These are phyloP conservation scores for Mormoops blainvillei DNA, from an alignment of 2,113 vertebrate species.

Conservation along the genomic window DNA sequence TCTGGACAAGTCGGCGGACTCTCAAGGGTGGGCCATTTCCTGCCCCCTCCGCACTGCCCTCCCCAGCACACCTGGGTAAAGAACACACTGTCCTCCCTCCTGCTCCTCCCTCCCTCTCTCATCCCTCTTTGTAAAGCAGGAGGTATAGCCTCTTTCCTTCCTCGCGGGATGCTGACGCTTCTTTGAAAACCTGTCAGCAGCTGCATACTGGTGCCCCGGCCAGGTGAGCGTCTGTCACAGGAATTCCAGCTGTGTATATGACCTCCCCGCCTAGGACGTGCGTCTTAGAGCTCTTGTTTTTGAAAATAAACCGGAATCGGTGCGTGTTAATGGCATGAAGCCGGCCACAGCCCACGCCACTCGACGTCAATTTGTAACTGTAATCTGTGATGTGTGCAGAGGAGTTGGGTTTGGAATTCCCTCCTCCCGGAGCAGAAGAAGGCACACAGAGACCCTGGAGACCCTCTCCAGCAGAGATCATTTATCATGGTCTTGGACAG, in stretches of 20 bases:
- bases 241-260: neutral
- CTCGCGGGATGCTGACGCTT: neutral
- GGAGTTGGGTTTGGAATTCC: neutral
- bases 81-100: neutral
- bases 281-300: neutral
- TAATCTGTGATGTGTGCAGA: neutral
- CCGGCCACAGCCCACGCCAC: rapidly evolving
- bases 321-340: neutral
- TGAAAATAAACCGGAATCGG: neutral
- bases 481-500: neutral
- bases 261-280: neutral
- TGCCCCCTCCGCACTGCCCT: neutral
- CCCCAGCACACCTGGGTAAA: rapidly evolving
- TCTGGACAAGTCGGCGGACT: rapidly evolving
- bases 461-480: rapidly evolving
- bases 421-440: neutral
- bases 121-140: neutral
- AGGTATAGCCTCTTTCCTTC: neutral
- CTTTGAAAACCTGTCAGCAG: neutral
- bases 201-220: neutral
- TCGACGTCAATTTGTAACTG: neutral
- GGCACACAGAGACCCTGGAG: neutral
- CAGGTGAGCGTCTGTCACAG: neutral
- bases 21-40: rapidly evolving
- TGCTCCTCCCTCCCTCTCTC: neutral